Percentiles rank a stretch among this genome's conserved stretches.
Conservation (phyloP, 2,888 invertebrate genomes). For the Nemotelus nigrinus region DNA sequence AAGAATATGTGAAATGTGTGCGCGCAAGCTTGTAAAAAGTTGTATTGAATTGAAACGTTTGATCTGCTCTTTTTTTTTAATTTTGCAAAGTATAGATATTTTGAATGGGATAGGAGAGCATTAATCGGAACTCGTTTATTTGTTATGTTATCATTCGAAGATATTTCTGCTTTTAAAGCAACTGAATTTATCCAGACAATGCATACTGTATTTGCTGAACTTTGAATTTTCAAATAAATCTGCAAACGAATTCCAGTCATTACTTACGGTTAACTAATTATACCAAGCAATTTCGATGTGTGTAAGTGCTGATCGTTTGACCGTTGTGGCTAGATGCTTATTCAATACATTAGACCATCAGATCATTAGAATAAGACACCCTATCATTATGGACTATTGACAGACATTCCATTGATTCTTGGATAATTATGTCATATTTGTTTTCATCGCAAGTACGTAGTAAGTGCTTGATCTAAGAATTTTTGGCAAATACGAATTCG, state of each 20-base stretch:
- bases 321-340: no score
- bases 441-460: not conserved
- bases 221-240: not conserved
- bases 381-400: not conserved
- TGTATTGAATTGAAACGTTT: no score
- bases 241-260: slow-evolving; percentile 11
- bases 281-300: slow-evolving; percentile 14
- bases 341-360: not conserved
- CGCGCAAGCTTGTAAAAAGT: no score
- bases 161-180: no score
- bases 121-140: no score
- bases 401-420: not conserved
- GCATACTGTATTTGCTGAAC: not conserved
- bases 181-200: not conserved
- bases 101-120: no score
- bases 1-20: no score
- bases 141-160: no score
- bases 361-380: not conserved
- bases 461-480: no score
- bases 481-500: no score
- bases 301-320: not conserved
- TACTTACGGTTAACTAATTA: slow-evolving; percentile 33
- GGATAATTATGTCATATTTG: not conserved
- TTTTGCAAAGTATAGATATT: no score
- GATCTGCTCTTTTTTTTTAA: no score